Conservation (phyloP, 1,140 invertebrate species). For the Meloidogyne hapla region DNA sequence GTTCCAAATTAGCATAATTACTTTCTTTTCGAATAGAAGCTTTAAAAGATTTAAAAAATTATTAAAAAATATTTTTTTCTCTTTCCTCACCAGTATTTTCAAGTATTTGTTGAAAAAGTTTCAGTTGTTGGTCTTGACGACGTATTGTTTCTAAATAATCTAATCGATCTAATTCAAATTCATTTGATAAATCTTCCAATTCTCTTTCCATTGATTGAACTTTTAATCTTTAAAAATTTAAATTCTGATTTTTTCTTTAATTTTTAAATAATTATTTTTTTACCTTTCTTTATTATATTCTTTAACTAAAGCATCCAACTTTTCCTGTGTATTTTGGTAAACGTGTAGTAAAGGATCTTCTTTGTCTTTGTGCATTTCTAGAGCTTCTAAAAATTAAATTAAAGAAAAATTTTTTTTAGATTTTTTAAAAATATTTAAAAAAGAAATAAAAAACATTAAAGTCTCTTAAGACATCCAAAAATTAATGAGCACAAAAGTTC, state of each 20-base stretch:
- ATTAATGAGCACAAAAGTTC: too few relatives aligned
- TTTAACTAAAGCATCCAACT: slow-evolving; percentile 75
- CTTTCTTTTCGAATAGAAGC: slow-evolving; percentile 73
- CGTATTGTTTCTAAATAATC: slow-evolving; percentile 83
- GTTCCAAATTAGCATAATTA: slow-evolving; percentile 70
- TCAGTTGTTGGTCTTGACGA: slow-evolving; percentile 74
- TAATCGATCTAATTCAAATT: slow-evolving; percentile 79
- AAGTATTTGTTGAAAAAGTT: slow-evolving; percentile 73
- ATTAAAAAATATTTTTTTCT: not conserved
- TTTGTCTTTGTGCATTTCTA: slow-evolving; percentile 75
- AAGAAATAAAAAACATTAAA: too few relatives aligned
- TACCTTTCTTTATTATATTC: slow-evolving; percentile 73
- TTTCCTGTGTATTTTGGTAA: slow-evolving; percentile 77
- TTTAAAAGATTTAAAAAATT: slow-evolving; percentile 66
- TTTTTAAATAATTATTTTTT: slow-evolving; percentile 67
- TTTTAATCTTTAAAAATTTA: slow-evolving; percentile 57
- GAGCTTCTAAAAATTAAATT: slow-evolving; percentile 64
- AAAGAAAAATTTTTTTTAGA: not conserved
- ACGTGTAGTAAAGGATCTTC: slow-evolving; percentile 72
- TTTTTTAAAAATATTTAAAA: too few relatives aligned
- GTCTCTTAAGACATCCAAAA: too few relatives aligned
- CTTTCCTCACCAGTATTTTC: slow-evolving; percentile 66
- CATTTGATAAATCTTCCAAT: slow-evolving; percentile 77
- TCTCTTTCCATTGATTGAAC: slow-evolving; percentile 73
- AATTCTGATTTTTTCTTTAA: slow-evolving; percentile 5